phyloP scores from a whole-genome alignment of 2,113 vertebrate genomes.

The Coreoperca whiteheadi region DNA sequence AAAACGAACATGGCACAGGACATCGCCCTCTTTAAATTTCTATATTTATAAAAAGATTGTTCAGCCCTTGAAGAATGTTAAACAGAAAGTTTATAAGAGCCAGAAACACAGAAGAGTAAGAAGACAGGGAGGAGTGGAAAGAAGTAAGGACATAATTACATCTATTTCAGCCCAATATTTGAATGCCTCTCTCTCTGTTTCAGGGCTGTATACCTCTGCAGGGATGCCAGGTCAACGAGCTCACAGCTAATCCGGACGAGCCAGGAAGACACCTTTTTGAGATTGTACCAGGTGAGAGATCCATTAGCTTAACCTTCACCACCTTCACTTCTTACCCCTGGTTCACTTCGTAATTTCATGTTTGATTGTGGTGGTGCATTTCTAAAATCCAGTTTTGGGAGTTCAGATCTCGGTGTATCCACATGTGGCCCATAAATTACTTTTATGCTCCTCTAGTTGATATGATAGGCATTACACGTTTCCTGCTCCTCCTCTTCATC shows the following conservation, averaged over 20 bases:
- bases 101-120: background rate
- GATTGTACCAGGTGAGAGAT: constrained; percentile 88
- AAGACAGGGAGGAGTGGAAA: background rate
- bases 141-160: background rate
- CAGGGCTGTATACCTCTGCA: constrained; percentile 93
- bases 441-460: background rate
- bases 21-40: background rate
- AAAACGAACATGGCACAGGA: background rate
- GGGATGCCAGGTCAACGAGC: constrained; percentile 89
- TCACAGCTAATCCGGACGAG: constrained; percentile 89
- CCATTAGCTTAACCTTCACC: background rate
- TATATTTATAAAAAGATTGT: background rate
- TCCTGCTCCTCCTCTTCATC: background rate
- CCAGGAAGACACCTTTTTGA: constrained; percentile 92
- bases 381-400: background rate
- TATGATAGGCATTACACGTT: background rate
- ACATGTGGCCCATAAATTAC: background rate
- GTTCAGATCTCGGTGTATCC: background rate
- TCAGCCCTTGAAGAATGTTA: background rate
- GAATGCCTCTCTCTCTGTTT: constrained; percentile 14
- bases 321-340: background rate
- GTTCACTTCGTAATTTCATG: background rate
- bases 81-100: background rate
- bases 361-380: background rate
- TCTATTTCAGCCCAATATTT: background rate